Evolutionary conservation across 2,797 vertebrate genomes (phyloP), one percentile per base, ranked within the genome.

Genomic region (Iguana delicatissima): DNA sequence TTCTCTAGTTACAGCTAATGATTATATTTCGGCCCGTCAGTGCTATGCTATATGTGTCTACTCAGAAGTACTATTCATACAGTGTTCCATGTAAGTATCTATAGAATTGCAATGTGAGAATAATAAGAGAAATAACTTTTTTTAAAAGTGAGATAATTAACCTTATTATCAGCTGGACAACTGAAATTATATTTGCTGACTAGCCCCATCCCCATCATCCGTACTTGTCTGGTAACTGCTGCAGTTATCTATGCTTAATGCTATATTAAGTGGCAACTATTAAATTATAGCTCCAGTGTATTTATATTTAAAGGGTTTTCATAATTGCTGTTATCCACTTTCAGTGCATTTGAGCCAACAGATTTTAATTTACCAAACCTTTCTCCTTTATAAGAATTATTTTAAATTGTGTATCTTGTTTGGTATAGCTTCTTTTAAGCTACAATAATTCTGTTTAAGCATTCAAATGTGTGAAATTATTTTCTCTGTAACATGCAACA

Each of bases 401-500:
- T 92, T 90, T 83, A 46, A 3, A 22, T 26, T 77, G 2, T 67
- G 77, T 85, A 81, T 77, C 35, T 1, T 67, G 57, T 4, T n/a
- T 82, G 35, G 5, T 32, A 67, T 92, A 80, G 55, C 16, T 52
- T 3, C 55, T 85, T 67, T 79, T 90, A 18, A 69, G 4, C 73
- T 91, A 8, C 89, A 77, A 69, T 55, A 88, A 90, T 26, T 50
- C 18, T 77, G 89, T 46, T 10, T 55, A 80, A 84, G 85, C 0
- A 0, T 91, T 89, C 92, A 74, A 84, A 87, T 38, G 72, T 55
- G 42, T 64, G 13, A 57, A n/a, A 84, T 82, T 46, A 72, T 20
- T 88, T 80, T 94, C 89, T 26, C 91, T 76, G 90, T 64, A 69
- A 91, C 35, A 64, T 86, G 42, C 2, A 92, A 81, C 50, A 89